Base-by-base conservation (phyloP, 2,113 vertebrate genomes). In the Xenopus laevis region DNA sequence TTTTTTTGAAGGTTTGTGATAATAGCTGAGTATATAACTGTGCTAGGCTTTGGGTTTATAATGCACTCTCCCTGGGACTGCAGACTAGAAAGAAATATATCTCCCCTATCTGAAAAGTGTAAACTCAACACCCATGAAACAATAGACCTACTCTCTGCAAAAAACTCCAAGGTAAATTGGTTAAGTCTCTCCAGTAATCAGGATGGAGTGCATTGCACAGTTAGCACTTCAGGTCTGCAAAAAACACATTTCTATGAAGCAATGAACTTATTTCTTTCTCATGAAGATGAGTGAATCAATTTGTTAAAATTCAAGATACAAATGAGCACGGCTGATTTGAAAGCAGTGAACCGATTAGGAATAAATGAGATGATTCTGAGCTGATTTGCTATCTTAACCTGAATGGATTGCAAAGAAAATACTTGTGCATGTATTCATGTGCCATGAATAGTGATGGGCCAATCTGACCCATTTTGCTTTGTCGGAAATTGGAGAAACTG, bases 1-100 rank as follows among this genome's bases (percentile, higher is more conserved):
- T 75, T 67, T 74, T 74, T 52, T 8, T 3, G 11, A 5, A 67
- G 18, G 44, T 21, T 33, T 9, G 21, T 21, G 30, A 69, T 69
- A 63, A 76, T 62, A 68, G 55, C 20, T 61, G 30, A 65, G 55
- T 27, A 10, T 61, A 21, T 74, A 17, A 40, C 72, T 53, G 65
- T 75, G 65, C 23, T 40, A 27, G 15, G 65, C 57, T 47, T 50
- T 46, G 44, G 50, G 57, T 21, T 68, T 27, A 75, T 11, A 44
- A 52, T 68, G 11, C 4, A 62, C 50, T 68, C 33, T 53, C 72
- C 61, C 47, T 52, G 20, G 61, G 30, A 55, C 50, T n/a, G 15
- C 10, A 61, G 44, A 21, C 33, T 73, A 58, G n/a, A 73, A 46
- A 71, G 30, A 45, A 46, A 57, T 46, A 66, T 21, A 30, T 23